Evolutionary conservation across 2,888 invertebrate genomes (phyloP).

Genomic region (Rhagophthalmus giganteus): DNA sequence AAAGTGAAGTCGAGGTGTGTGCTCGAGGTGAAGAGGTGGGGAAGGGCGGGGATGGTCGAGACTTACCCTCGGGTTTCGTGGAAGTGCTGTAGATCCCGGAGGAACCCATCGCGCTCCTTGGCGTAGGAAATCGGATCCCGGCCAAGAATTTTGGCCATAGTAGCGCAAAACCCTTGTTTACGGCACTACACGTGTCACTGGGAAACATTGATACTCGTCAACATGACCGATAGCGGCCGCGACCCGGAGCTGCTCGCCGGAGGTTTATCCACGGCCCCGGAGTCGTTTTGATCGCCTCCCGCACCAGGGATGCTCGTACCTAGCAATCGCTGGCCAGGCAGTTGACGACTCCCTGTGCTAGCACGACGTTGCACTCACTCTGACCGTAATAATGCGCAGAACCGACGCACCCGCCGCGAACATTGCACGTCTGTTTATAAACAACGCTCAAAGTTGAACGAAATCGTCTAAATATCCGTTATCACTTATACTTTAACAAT

Average conservation of each 20-base stretch:
- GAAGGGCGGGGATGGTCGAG: conserved; percentile 12
- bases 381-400: conserved; percentile 57
- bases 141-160: conserved; percentile 67
- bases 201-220: conserved; percentile 48
- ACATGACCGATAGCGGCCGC: conserved; percentile 52
- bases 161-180: conserved; percentile 47
- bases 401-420: conserved; percentile 51
- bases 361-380: conserved; percentile 56
- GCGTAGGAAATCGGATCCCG: conserved; percentile 75
- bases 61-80: conserved; percentile 91
- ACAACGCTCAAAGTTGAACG: conserved; percentile 44
- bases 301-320: conserved; percentile 54
- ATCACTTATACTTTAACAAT: conserved; percentile 26
- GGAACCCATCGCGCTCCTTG: conserved; percentile 77
- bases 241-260: conserved; percentile 44
- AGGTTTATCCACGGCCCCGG: conserved; percentile 46
- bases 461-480: conserved; percentile 32
- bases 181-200: conserved; percentile 54
- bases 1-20: conserved; percentile 20
- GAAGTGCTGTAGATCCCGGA: conserved; percentile 85
- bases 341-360: conserved; percentile 58
- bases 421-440: conserved; percentile 47
- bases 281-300: conserved; percentile 54
- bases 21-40: conserved; percentile 22
- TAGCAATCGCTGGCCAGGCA: conserved; percentile 51